These are phyloP conservation scores for Formicarius rufipectus DNA, from an alignment of 2,113 vertebrate species.

Conservation along the genomic window DNA sequence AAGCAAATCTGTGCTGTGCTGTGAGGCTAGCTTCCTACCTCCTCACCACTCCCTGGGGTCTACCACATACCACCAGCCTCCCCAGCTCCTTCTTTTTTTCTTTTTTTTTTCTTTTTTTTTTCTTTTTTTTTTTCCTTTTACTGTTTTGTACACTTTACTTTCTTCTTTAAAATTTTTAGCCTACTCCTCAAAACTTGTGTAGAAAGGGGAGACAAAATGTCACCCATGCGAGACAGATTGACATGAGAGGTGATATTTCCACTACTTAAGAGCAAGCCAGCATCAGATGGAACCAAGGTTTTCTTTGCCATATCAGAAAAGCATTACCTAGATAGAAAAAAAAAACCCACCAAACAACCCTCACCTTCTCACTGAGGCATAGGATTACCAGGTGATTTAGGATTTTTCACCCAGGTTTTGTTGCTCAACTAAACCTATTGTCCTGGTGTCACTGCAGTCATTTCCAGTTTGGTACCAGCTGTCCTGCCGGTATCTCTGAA, in stretches of 20 bases:
- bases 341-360: neutral
- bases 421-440: neutral
- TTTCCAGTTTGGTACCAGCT: neutral
- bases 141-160: neutral
- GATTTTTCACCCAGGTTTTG: neutral
- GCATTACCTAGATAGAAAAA: neutral
- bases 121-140: neutral
- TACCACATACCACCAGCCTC: neutral
- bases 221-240: neutral
- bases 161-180: neutral
- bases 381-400: neutral
- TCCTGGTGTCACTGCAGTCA: neutral
- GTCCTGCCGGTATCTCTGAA: neutral
- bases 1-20: neutral
- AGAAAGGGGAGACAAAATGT: neutral
- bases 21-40: neutral
- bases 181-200: neutral
- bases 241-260: neutral
- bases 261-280: neutral
- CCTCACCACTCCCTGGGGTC: rapidly evolving
- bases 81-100: neutral
- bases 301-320: neutral
- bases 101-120: no score
- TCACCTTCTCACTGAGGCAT: neutral
- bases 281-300: neutral